These are phyloP conservation scores for Asbolus verrucosus DNA, from an alignment of 1,140 invertebrate species.

Conservation along the genomic window DNA sequence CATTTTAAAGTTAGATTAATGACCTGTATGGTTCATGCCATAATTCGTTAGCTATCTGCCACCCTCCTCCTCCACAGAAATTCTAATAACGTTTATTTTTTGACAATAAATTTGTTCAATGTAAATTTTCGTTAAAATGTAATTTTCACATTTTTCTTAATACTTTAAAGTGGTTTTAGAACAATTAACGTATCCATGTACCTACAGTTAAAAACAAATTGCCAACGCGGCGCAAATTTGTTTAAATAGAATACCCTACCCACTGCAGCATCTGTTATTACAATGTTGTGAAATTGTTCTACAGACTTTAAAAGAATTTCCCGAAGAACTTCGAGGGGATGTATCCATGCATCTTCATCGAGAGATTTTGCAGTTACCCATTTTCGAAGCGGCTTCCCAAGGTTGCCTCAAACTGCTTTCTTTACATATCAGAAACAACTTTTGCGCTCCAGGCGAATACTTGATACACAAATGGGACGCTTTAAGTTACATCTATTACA, in stretches of 20 bases:
- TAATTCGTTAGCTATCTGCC: too few species aligned
- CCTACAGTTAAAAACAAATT: too few species aligned
- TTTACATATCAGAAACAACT: slow-evolving; percentile 89
- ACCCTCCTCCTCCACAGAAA: too few species aligned
- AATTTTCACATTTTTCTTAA: too few species aligned
- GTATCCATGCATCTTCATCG: slow-evolving; percentile 95
- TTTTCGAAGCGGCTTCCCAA: slow-evolving; percentile 91
- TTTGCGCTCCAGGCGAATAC: slow-evolving; percentile 97
- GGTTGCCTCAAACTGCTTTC: slow-evolving; percentile 93
- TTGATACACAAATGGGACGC: slow-evolving; percentile 97
- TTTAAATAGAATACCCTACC: background rate
- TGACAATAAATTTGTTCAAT: too few species aligned
- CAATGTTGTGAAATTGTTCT: background rate
- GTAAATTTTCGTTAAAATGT: too few species aligned
- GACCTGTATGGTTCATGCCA: too few species aligned
- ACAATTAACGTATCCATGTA: too few species aligned
- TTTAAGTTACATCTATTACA: slow-evolving; percentile 94
- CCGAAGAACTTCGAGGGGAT: slow-evolving; percentile 93
- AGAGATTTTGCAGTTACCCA: slow-evolving; percentile 93
- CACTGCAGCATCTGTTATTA: background rate
- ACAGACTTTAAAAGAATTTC: slow-evolving; percentile 96
- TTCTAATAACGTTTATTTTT: too few species aligned
- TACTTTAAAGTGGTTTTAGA: too few species aligned
- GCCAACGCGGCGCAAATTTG: too few species aligned
- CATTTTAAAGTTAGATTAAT: too few species aligned